These are phyloP conservation scores for Anhinga rufa DNA, from an alignment of 2,113 vertebrate species.

Conservation along the genomic window DNA sequence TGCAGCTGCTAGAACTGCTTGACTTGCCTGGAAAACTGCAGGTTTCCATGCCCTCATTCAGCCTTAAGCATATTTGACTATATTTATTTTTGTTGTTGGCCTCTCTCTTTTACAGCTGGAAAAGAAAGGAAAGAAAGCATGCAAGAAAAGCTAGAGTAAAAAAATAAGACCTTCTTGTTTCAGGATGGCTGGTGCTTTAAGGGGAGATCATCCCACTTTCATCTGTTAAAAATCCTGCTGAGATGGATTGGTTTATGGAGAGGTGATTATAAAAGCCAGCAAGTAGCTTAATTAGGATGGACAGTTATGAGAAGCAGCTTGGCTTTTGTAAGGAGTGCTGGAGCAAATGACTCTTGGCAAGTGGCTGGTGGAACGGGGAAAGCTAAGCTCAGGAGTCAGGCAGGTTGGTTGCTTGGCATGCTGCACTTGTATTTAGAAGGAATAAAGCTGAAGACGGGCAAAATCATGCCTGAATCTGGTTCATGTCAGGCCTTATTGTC, in stretches of 20 bases:
- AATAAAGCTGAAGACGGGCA: background rate
- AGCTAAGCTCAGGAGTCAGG: background rate
- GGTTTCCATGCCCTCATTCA: background rate
- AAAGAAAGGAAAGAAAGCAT: background rate
- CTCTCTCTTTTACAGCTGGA: background rate
- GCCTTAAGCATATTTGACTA: background rate
- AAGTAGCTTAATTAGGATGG: constrained; percentile 49
- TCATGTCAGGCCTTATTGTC: background rate
- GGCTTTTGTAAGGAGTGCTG: constrained; percentile 15
- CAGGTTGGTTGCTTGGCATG: background rate
- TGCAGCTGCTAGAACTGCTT: background rate
- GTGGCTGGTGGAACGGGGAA: background rate
- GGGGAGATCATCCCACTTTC: background rate
- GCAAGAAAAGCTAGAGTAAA: background rate
- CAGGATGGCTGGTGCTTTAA: constrained; percentile 2
- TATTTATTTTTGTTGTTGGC: background rate
- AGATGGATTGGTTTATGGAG: constrained; percentile 35
- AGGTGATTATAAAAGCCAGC: constrained; percentile 46
- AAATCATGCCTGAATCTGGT: background rate
- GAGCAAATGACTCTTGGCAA: constrained; percentile 41
- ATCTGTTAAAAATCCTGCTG: constrained; percentile 29
- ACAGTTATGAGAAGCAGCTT: constrained; percentile 43
- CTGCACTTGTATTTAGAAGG: background rate
- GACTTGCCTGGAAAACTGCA: background rate
- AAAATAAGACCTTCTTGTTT: background rate